A percentile compares a stretch with the other conserved stretches of the same genome.
phyloP scores from a whole-genome alignment of 2,113 vertebrate species.

The Hyperopisus bebe region DNA sequence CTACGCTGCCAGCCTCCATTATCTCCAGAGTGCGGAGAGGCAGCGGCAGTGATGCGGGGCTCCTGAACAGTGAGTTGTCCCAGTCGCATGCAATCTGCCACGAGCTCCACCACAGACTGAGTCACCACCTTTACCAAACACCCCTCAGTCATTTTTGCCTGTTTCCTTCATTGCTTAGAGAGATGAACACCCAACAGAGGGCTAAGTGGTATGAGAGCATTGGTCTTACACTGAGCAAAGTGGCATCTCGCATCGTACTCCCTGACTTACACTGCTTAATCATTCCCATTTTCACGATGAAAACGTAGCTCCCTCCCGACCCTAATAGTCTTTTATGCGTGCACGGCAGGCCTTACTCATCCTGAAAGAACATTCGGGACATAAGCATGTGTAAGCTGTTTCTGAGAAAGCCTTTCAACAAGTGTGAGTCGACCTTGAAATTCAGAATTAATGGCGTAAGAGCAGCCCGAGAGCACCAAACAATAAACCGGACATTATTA shows the following conservation, averaged over 20 bases:
- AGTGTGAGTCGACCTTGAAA: not conserved
- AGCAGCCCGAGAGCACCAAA: not conserved
- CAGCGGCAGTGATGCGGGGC: not conserved
- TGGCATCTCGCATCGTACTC: not conserved
- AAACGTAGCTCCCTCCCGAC: not conserved
- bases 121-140: not conserved
- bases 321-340: slow-evolving; percentile 1
- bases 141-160: not conserved
- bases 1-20: not conserved
- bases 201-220: not conserved
- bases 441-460: not conserved
- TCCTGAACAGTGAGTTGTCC: not conserved
- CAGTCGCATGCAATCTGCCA: not conserved
- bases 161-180: not conserved
- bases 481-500: not conserved
- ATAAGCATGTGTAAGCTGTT: not conserved
- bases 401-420: not conserved
- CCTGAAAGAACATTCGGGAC: not conserved
- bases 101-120: not conserved
- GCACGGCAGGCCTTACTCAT: not conserved
- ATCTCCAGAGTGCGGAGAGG: not conserved
- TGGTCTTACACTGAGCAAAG: not conserved
- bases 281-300: not conserved
- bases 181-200: not conserved
- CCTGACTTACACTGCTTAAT: not conserved